phyloP scores from a whole-genome alignment of 2,888 invertebrate genomes.

The Vanessa cardui region DNA sequence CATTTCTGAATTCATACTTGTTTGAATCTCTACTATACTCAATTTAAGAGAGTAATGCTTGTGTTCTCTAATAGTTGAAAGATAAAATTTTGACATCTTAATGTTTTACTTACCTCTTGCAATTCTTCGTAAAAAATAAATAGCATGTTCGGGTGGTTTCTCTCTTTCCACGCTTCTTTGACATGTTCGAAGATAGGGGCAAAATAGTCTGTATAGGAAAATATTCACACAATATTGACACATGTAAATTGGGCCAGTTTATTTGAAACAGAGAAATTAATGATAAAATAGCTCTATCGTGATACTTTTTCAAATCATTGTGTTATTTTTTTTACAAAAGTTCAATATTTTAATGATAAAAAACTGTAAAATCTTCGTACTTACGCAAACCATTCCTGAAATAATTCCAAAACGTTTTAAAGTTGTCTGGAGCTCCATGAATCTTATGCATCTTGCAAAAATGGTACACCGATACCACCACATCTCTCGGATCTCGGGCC shows the following conservation, averaged over 20 bases:
- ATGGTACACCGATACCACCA: slow-evolving; percentile 87
- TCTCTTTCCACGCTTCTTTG: slow-evolving; percentile 85
- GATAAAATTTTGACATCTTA: neutral
- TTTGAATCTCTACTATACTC: too few species aligned
- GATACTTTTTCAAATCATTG: neutral
- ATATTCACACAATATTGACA: too few species aligned
- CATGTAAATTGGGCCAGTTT: too few species aligned
- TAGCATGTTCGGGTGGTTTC: slow-evolving; percentile 86
- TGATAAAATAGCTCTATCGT: too few species aligned
- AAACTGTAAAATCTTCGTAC: slow-evolving; percentile 40
- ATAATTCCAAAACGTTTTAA: slow-evolving; percentile 80
- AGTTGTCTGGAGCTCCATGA: slow-evolving; percentile 78
- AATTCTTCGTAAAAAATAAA: slow-evolving; percentile 93
- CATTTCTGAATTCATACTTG: too few species aligned
- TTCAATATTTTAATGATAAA: too few species aligned
- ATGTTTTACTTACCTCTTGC: slow-evolving; percentile 75
- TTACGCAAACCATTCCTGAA: slow-evolving; percentile 84
- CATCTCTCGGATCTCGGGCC: slow-evolving; percentile 91
- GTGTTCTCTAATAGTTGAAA: neutral
- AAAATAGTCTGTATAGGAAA: slow-evolving; percentile 74
- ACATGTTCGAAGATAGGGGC: slow-evolving; percentile 87
- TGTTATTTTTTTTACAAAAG: too few species aligned
- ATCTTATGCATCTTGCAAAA: slow-evolving; percentile 50
- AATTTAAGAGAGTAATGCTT: too few species aligned
- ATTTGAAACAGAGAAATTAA: too few species aligned